Conservation (phyloP, 2,888 invertebrate species). For the Erannis defoliaria region DNA sequence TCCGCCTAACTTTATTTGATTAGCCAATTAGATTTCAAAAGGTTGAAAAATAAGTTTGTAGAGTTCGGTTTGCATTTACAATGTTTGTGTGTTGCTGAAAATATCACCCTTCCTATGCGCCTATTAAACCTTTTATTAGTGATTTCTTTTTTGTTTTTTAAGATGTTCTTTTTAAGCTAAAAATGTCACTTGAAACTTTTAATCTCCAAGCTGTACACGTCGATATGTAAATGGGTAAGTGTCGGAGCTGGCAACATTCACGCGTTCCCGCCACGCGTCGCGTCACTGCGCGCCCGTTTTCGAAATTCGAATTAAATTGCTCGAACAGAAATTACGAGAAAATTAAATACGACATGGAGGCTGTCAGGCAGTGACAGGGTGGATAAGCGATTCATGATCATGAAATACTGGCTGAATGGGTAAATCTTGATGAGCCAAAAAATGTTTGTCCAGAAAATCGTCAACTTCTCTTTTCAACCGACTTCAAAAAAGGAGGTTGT, state of each 20-base stretch:
- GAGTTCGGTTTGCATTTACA: too few relatives aligned
- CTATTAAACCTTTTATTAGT: too few relatives aligned
- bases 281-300: conserved; percentile 55
- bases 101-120: too few relatives aligned
- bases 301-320: conserved; percentile 63
- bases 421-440: conserved; percentile 1
- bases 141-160: too few relatives aligned
- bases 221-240: conserved; percentile 38
- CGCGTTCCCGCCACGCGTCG: conserved; percentile 50
- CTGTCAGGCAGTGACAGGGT: conserved; percentile 43
- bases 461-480: too few relatives aligned
- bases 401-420: conserved; percentile 7
- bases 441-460: neutral
- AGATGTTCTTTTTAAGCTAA: too few relatives aligned
- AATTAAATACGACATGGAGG: conserved; percentile 62
- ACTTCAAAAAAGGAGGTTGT: too few relatives aligned
- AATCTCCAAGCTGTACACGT: conserved; percentile 8
- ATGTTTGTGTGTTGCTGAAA: too few relatives aligned
- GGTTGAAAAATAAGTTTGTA: too few relatives aligned
- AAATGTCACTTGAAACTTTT: neutral
- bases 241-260: conserved; percentile 41
- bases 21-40: too few relatives aligned
- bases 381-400: conserved; percentile 48
- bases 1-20: too few relatives aligned
- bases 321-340: conserved; percentile 61